phyloP scores from a whole-genome alignment of 2,113 vertebrate genomes.

The Siniperca chuatsi region DNA sequence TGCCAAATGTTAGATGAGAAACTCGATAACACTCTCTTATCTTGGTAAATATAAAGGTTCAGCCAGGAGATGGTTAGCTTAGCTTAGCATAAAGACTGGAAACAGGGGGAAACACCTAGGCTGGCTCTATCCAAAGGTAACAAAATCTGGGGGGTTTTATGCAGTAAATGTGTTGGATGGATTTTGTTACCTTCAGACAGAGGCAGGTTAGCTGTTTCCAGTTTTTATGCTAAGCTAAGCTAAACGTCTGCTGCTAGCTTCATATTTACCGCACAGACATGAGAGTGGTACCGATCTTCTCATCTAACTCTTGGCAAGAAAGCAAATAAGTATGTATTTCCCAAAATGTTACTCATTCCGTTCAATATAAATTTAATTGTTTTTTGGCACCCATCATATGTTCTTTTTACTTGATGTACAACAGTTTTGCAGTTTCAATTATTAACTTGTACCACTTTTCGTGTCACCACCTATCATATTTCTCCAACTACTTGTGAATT shows the following conservation, averaged over 20 bases:
- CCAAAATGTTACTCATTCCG: background rate
- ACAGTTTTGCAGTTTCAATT: background rate
- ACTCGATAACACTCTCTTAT: background rate
- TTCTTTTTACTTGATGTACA: background rate
- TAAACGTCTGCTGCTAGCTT: background rate
- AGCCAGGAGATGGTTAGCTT: background rate
- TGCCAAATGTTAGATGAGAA: background rate
- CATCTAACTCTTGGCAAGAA: background rate
- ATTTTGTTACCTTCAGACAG: background rate
- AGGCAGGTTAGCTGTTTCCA: background rate
- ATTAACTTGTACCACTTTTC: background rate
- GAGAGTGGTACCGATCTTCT: background rate
- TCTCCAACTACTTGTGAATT: slow-evolving; percentile 3
- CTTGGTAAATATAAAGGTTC: background rate
- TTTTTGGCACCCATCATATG: background rate
- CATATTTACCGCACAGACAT: background rate
- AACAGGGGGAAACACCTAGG: background rate
- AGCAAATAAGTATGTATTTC: background rate
- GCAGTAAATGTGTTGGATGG: background rate
- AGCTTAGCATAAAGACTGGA: slow-evolving; percentile 13
- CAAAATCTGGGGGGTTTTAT: background rate
- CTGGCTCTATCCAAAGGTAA: background rate
- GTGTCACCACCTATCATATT: background rate
- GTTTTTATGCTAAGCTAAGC: background rate
- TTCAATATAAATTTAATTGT: background rate